Conservation (phyloP, 2,113 vertebrate species). For the Anser brachyrhynchus region DNA sequence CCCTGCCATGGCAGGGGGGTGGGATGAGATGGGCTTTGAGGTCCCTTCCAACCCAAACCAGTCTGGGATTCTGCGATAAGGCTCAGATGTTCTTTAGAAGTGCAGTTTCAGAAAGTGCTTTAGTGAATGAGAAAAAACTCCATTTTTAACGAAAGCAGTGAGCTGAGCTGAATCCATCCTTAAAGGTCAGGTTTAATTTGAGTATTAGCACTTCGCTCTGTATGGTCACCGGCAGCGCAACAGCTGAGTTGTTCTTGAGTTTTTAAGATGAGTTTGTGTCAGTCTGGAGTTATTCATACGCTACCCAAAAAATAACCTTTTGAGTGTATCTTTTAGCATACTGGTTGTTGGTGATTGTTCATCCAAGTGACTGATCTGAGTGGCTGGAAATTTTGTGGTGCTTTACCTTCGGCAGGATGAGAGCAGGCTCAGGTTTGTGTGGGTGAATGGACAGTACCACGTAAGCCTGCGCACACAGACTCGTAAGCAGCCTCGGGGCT, state of each 20-base stretch:
- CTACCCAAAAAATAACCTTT: neutral
- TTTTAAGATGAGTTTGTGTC: slow-evolving; percentile 29
- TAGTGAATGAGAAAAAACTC: neutral
- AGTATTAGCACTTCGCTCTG: accelerated
- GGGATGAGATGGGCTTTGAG: too few relatives aligned
- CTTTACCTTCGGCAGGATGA: neutral
- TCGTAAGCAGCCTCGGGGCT: neutral
- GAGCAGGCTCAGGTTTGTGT: slow-evolving; percentile 18
- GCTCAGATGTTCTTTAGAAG: neutral
- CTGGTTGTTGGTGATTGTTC: neutral
- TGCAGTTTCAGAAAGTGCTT: neutral
- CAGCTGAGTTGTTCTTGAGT: neutral
- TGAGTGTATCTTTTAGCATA: neutral
- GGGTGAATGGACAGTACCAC: slow-evolving; percentile 27
- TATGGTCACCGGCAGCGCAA: neutral
- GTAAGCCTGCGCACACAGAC: neutral
- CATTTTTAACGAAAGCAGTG: neutral
- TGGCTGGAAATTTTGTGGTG: slow-evolving; percentile 49
- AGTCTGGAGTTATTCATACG: neutral
- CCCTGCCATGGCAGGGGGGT: too few relatives aligned
- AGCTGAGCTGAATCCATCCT: neutral
- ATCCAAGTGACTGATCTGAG: slow-evolving; percentile 56
- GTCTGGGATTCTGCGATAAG: too few relatives aligned
- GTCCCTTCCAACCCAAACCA: too few relatives aligned
- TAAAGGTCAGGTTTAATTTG: neutral